A percentile compares a stretch with the other conserved stretches of the same genome.
Conservation (phyloP, 2,113 vertebrate species). For the Sorex araneus region DNA sequence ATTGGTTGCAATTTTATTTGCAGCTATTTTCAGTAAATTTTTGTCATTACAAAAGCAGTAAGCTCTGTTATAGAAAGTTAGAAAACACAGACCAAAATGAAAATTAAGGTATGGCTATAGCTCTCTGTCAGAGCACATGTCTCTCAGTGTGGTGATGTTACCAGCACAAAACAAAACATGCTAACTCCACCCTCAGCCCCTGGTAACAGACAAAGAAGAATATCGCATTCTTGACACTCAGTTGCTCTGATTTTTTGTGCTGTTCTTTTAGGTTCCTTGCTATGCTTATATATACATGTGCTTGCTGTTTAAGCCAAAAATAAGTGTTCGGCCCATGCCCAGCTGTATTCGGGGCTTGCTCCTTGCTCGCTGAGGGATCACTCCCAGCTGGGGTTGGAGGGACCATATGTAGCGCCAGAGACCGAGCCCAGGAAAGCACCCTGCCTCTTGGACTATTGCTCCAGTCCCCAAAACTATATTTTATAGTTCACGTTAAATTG, state of each 20-base stretch:
- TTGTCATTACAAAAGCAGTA: slow-evolving; percentile 7
- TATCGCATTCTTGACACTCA: slow-evolving; percentile 54
- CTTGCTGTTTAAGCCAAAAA: slow-evolving; percentile 52
- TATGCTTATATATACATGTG: neutral
- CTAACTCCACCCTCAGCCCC: no score
- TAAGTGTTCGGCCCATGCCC: neutral
- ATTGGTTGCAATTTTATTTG: neutral
- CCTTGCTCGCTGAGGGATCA: no score
- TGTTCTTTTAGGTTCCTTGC: slow-evolving; percentile 17
- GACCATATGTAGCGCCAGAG: no score
- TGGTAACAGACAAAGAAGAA: neutral
- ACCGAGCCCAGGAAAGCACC: no score
- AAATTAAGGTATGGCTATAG: neutral
- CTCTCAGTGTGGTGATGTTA: no score
- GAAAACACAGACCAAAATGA: slow-evolving; percentile 1
- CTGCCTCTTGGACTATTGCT: no score
- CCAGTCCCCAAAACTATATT: neutral
- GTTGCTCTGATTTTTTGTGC: neutral
- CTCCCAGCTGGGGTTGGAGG: no score
- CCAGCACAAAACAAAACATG: no score
- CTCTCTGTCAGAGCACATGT: neutral
- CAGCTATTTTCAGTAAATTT: slow-evolving; percentile 24
- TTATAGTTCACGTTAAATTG: neutral
- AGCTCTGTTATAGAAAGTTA: slow-evolving; percentile 17
- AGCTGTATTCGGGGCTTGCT: no score